Evolutionary conservation across 2,797 vertebrate species (phyloP).

Genomic region (Cuniculus paca): DNA sequence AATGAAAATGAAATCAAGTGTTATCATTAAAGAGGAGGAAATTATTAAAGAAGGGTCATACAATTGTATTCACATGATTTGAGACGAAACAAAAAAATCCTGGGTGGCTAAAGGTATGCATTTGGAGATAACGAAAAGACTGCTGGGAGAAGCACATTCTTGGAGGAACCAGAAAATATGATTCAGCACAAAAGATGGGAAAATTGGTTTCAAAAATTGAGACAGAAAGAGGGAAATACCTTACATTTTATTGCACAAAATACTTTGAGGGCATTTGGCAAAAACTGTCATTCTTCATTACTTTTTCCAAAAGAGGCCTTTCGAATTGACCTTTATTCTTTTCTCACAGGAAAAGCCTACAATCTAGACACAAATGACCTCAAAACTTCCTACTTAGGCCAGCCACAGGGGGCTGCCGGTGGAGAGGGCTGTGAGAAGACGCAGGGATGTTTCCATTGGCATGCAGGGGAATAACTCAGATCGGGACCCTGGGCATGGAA

Average conservation of each 20-base stretch:
- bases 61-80: background rate
- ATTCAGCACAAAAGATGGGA: background rate
- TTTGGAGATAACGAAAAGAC: background rate
- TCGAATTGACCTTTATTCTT: background rate
- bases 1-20: background rate
- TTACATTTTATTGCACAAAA: conserved; percentile 32
- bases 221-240: background rate
- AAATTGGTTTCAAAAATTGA: conserved; percentile 31
- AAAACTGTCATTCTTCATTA: conserved; percentile 66
- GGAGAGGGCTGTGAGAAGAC: background rate
- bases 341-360: conserved; percentile 29
- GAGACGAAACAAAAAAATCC: background rate
- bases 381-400: background rate
- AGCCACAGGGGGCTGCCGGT: background rate
- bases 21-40: conserved; percentile 10
- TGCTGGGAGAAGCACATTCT: background rate
- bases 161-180: background rate
- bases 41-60: background rate
- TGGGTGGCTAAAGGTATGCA: background rate
- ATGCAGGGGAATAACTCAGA: background rate
- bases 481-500: background rate
- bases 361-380: background rate
- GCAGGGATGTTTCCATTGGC: background rate
- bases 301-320: background rate
- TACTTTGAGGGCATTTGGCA: background rate